A percentile compares a stretch with the other conserved stretches of the same genome.
Evolutionary conservation across 2,797 vertebrate genomes (phyloP).

Genomic region (Acipenser oxyrinchus): DNA sequence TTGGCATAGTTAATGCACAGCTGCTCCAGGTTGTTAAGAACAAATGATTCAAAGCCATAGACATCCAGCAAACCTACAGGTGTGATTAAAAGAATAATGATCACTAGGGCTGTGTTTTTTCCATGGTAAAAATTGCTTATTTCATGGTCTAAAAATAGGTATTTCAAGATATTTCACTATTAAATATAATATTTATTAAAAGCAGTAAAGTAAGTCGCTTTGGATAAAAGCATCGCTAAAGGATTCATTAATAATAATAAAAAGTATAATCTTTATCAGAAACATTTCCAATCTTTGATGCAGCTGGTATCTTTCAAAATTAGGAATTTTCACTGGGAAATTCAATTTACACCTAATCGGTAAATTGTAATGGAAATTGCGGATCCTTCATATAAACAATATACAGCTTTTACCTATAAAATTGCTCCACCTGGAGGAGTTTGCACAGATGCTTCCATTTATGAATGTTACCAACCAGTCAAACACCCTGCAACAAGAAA

Average conservation of each 20-base stretch:
- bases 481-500: conserved; percentile 67
- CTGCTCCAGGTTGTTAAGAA: conserved; percentile 85
- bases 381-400: not conserved
- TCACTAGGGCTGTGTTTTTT: not conserved
- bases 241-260: not conserved
- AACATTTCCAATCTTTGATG: no score
- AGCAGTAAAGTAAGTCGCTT: no score
- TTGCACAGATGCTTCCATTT: conserved; percentile 80
- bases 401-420: conserved; percentile 76
- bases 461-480: conserved; percentile 88
- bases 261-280: no score
- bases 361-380: not conserved
- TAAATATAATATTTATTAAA: no score
- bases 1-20: conserved; percentile 96
- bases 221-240: not conserved
- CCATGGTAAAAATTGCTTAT: no score
- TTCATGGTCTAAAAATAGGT: no score
- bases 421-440: conserved; percentile 66
- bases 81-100: conserved; percentile 13
- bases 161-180: no score
- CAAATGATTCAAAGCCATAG: conserved; percentile 93
- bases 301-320: no score
- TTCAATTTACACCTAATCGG: conserved; percentile 4
- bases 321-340: not conserved
- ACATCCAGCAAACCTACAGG: conserved; percentile 82